A percentile compares a stretch with the other conserved stretches of the same genome.
These are phyloP conservation scores for Discoglossus pictus DNA, from an alignment of 2,797 vertebrate genomes.

Conservation along the genomic window DNA sequence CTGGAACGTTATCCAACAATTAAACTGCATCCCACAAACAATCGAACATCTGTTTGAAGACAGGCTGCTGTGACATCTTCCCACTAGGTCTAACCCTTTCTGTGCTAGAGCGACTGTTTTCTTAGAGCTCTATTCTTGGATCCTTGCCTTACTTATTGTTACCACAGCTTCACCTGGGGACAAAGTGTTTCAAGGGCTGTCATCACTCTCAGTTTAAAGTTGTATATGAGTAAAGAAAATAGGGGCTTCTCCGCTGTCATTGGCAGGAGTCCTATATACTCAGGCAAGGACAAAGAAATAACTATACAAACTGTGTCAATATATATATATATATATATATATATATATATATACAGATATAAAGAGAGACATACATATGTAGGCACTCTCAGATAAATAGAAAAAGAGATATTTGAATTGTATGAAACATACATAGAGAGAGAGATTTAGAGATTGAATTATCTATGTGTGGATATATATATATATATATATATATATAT, in stretches of 20 bases:
- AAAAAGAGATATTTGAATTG: no score
- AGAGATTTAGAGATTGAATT: no score
- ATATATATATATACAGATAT: no score
- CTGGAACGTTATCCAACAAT: conserved; percentile 85
- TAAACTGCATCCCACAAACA: conserved; percentile 87
- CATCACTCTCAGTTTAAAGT: conserved; percentile 27
- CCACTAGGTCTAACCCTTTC: conserved; percentile 76
- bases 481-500: no score
- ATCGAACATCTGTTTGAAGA: conserved; percentile 93
- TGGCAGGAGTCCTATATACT: conserved; percentile 23
- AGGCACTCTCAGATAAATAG: no score
- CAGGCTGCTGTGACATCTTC: conserved; percentile 76
- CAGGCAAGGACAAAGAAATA: conserved; percentile 14
- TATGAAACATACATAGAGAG: no score
- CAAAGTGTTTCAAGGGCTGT: conserved; percentile 30
- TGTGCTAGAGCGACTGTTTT: conserved; percentile 39
- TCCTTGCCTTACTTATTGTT: conserved; percentile 29
- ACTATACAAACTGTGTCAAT: no score
- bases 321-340: no score
- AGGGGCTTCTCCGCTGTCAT: conserved; percentile 1
- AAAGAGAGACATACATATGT: no score
- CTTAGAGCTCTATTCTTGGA: conserved; percentile 25
- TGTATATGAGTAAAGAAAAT: conserved; percentile 22
- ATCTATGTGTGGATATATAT: no score
- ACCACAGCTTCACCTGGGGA: conserved; percentile 46